Evolutionary conservation across 2,888 invertebrate species (phyloP).

Genomic region (Nomada fabriciana): DNA sequence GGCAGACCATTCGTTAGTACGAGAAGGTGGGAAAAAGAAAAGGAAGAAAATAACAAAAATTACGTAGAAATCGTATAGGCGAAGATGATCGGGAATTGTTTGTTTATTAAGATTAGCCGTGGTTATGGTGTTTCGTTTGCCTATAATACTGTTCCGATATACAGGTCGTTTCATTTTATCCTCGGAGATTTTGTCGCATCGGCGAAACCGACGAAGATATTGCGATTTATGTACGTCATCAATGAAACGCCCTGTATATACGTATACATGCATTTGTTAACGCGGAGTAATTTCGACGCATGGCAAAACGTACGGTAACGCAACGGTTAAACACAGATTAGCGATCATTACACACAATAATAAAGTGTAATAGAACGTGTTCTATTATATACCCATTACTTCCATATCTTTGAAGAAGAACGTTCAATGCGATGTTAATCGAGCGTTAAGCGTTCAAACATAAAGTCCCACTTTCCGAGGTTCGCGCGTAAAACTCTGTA

Average conservation of each 20-base stretch:
- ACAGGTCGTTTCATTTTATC: too few species aligned
- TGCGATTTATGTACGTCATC: too few species aligned
- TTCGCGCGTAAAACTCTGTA: slow-evolving; percentile 5
- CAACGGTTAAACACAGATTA: slow-evolving; percentile 1
- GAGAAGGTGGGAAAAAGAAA: background rate
- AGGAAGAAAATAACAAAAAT: too few species aligned
- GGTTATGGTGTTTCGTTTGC: too few species aligned
- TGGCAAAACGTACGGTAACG: background rate
- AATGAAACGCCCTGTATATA: too few species aligned
- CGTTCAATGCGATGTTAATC: slow-evolving; percentile 3
- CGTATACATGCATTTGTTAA: too few species aligned
- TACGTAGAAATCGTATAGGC: too few species aligned
- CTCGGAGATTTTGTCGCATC: too few species aligned
- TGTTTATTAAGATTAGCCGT: too few species aligned
- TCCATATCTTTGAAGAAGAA: slow-evolving; percentile 23
- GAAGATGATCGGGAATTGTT: too few species aligned
- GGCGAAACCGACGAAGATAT: too few species aligned
- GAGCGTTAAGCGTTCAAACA: background rate
- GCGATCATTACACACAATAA: slow-evolving; percentile 1
- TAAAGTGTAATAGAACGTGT: slow-evolving; percentile 1
- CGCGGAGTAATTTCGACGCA: slow-evolving; percentile 2
- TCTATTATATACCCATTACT: slow-evolving; percentile 12
- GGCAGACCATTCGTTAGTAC: slow-evolving; percentile 2
- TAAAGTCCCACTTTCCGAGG: slow-evolving; percentile 18
- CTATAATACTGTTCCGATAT: too few species aligned